Evolutionary conservation across 1,140 invertebrate species (phyloP).

Genomic region (Eupeodes corollae): DNA sequence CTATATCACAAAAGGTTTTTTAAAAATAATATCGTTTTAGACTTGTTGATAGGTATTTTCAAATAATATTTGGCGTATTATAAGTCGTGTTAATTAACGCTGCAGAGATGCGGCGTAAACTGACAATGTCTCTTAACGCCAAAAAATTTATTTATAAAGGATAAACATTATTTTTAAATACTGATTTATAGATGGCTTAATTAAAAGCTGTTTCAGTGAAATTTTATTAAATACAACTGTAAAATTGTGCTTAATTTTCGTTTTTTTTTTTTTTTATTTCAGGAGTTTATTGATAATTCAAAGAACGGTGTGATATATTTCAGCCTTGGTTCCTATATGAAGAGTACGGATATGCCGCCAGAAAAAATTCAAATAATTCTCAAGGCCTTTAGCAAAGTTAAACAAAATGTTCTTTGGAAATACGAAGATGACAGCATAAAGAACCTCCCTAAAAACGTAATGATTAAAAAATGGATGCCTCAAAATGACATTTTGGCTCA

Average conservation of each 20-base stretch:
- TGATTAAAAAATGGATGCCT: constrained; percentile 54
- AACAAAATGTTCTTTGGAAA: constrained; percentile 54
- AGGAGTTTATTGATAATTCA: constrained; percentile 42
- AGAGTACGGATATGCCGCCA: constrained; percentile 40
- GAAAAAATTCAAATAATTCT: constrained; percentile 36
- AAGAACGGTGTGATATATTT: constrained; percentile 47
- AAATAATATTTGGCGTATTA: too few relatives aligned
- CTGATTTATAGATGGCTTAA: too few relatives aligned
- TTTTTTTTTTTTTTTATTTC: constrained; percentile 12
- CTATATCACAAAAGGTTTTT: too few relatives aligned
- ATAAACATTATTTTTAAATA: too few relatives aligned
- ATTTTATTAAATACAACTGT: neutral
- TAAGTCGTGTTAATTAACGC: too few relatives aligned
- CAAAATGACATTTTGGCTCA: constrained; percentile 45
- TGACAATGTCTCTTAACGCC: too few relatives aligned
- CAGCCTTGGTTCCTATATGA: constrained; percentile 47
- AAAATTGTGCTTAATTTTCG: neutral
- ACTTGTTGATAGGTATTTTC: too few relatives aligned
- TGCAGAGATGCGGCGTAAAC: too few relatives aligned
- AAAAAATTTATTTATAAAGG: too few relatives aligned
- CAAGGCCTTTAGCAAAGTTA: constrained; percentile 43
- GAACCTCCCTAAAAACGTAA: constrained; percentile 44
- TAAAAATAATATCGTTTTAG: too few relatives aligned
- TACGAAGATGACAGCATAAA: constrained; percentile 39
- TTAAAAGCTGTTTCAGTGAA: too few relatives aligned